These are phyloP conservation scores for Hystrix brachyura DNA, from an alignment of 2,113 vertebrate genomes.

Conservation along the genomic window DNA sequence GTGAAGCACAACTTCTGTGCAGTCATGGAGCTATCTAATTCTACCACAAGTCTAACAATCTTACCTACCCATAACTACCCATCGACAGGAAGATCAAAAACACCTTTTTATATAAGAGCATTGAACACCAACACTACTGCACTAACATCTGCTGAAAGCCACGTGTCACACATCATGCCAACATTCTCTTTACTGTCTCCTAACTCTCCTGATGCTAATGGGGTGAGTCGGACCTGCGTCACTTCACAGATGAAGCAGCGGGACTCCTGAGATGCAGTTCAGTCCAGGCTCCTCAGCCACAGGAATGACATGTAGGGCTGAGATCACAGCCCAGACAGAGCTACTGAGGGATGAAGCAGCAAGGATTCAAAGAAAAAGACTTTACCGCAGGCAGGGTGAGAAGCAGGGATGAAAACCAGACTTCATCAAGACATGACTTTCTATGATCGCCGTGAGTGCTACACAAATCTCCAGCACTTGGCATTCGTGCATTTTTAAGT, in stretches of 20 bases:
- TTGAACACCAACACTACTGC: background rate
- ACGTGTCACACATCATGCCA: background rate
- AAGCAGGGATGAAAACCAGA: background rate
- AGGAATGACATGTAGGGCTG: background rate
- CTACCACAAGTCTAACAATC: background rate
- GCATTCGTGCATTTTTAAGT: background rate
- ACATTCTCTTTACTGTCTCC: background rate
- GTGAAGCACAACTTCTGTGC: background rate
- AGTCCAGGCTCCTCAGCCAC: background rate
- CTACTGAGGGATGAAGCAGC: background rate
- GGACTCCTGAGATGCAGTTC: background rate
- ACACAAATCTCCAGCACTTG: background rate
- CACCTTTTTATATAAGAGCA: background rate
- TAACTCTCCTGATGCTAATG: background rate
- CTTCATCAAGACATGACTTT: background rate
- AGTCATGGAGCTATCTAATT: background rate
- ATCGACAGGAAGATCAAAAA: background rate
- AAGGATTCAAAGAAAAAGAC: background rate
- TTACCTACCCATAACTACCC: background rate
- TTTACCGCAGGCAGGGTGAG: background rate
- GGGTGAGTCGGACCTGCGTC: background rate
- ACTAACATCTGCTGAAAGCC: background rate
- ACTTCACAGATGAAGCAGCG: conserved; percentile 21
- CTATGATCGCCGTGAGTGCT: background rate
- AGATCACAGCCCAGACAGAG: background rate